These are phyloP conservation scores for Myotis daubentonii DNA, from an alignment of 2,797 vertebrate species.

Conservation along the genomic window DNA sequence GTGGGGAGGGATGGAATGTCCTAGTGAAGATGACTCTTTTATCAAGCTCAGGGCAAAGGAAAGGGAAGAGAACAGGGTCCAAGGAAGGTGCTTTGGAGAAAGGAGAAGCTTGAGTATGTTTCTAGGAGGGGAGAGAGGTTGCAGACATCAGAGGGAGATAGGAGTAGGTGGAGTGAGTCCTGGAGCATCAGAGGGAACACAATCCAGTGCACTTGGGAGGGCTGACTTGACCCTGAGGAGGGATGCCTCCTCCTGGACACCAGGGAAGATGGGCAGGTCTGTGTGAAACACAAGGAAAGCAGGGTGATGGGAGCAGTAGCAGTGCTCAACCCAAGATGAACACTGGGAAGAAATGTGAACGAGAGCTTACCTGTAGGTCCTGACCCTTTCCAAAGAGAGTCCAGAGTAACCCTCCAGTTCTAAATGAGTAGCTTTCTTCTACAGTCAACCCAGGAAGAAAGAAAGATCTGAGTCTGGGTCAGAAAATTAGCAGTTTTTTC, in stretches of 20 bases:
- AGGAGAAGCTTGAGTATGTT: background rate
- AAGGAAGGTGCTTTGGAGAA: background rate
- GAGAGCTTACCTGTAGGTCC: background rate
- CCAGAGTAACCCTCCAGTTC: background rate
- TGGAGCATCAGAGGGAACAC: background rate
- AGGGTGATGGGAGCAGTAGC: background rate
- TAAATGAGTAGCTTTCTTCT: background rate
- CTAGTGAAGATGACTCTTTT: background rate
- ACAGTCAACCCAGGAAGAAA: background rate
- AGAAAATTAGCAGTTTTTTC: background rate
- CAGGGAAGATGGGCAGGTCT: too few species aligned
- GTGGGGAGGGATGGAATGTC: accelerated
- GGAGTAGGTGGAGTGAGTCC: background rate
- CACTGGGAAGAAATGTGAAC: background rate
- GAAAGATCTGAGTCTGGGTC: background rate
- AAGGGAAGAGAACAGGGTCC: background rate
- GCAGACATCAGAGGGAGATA: background rate
- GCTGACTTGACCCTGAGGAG: background rate
- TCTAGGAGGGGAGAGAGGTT: background rate
- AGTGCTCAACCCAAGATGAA: background rate
- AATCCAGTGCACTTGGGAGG: background rate
- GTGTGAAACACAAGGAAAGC: background rate
- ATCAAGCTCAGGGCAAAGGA: background rate
- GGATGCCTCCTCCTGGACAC: background rate
- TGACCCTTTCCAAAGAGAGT: background rate